Conservation (phyloP, 2,888 invertebrate species). For the Poecilus cupreus region DNA sequence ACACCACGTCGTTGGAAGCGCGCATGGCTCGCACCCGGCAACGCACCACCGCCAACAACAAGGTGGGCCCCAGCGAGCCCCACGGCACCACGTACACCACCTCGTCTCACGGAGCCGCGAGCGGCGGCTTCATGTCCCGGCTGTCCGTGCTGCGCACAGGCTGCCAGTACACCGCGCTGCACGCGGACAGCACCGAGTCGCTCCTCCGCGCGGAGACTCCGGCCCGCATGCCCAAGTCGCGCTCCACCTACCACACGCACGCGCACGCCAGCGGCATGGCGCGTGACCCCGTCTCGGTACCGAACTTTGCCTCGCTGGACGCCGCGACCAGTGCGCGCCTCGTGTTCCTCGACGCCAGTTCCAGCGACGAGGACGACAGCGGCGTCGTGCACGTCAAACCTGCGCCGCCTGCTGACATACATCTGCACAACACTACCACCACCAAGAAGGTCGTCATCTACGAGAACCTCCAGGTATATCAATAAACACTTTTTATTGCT, state of each 20-base stretch:
- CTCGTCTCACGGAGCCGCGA: too few species aligned
- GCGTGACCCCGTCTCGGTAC: conserved; percentile 83
- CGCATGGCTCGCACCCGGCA: neutral
- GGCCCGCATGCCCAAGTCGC: conserved; percentile 75
- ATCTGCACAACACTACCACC: neutral
- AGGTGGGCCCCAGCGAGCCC: neutral
- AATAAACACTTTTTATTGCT: too few species aligned
- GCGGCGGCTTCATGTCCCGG: neutral
- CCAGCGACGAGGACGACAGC: conserved; percentile 76
- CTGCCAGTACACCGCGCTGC: conserved; percentile 3
- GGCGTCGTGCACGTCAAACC: conserved; percentile 69
- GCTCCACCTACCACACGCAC: conserved; percentile 73
- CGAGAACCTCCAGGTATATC: conserved; percentile 75
- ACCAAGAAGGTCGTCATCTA: conserved; percentile 68
- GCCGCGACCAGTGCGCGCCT: conserved; percentile 77
- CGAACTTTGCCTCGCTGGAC: conserved; percentile 75
- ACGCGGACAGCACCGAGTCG: conserved; percentile 15
- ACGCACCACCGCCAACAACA: neutral
- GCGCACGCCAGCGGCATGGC: conserved; percentile 70
- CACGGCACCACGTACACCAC: neutral
- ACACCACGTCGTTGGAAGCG: neutral
- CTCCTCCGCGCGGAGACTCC: conserved; percentile 65
- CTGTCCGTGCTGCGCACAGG: neutral
- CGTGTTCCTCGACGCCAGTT: conserved; percentile 80
- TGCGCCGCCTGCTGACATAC: neutral